These are phyloP conservation scores for Torymus tubicola DNA, from an alignment of 2,888 invertebrate species.

Conservation along the genomic window DNA sequence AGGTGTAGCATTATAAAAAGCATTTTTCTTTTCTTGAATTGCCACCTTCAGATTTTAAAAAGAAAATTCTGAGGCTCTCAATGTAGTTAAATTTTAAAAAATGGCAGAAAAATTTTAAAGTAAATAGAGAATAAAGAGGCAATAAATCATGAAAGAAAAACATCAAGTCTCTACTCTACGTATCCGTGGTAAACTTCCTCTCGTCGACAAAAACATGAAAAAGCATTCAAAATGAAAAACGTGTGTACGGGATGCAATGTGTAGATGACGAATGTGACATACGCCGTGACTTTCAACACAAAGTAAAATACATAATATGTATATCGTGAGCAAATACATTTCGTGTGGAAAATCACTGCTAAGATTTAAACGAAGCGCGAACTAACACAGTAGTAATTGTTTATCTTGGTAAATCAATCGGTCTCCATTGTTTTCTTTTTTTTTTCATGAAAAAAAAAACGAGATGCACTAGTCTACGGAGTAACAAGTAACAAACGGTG, in stretches of 20 bases:
- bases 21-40: no score
- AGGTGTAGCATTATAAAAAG: no score
- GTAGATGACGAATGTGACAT: neutral
- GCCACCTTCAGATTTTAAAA: no score
- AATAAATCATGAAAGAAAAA: no score
- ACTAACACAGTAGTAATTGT: neutral
- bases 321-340: neutral
- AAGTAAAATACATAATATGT: neutral
- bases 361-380: neutral
- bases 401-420: neutral
- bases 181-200: neutral
- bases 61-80: no score
- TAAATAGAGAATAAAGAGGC: no score
- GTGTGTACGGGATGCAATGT: slow-evolving; percentile 10
- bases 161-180: no score
- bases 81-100: no score
- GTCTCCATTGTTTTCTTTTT: neutral
- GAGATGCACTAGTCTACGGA: slow-evolving; percentile 29
- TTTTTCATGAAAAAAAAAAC: neutral
- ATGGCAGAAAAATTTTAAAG: no score
- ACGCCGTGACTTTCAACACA: slow-evolving; percentile 8
- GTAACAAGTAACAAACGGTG: neutral
- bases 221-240: slow-evolving; percentile 15
- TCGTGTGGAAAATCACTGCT: slow-evolving; percentile 25
- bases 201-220: slow-evolving; percentile 29